Conservation (phyloP, 2,113 vertebrate genomes). For the Chloropsis hardwickii region DNA sequence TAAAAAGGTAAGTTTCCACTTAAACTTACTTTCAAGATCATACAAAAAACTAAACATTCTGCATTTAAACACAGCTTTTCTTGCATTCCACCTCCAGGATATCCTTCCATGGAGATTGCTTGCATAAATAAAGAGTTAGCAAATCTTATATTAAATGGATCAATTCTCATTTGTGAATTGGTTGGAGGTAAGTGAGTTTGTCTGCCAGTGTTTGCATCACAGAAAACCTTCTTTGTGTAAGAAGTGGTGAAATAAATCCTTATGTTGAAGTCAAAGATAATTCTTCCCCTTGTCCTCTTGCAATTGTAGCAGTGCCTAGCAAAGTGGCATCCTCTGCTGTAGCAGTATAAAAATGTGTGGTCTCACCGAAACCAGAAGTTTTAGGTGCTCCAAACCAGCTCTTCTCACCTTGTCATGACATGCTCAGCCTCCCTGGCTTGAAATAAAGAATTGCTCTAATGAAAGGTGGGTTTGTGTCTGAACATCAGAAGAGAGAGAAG, state of each 20-base stretch:
- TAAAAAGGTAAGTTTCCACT: not conserved
- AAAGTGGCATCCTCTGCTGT: not conserved
- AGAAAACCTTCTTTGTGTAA: not conserved
- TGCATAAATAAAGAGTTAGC: not conserved
- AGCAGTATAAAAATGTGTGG: not conserved
- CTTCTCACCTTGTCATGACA: accelerated
- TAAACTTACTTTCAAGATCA: not conserved
- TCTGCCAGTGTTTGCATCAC: not conserved
- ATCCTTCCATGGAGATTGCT: not conserved
- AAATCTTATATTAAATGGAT: not conserved
- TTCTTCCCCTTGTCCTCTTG: not conserved
- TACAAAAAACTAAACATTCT: not conserved
- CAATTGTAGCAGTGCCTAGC: not conserved
- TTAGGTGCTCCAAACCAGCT: not conserved
- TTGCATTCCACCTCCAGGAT: not conserved
- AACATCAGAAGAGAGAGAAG: not conserved
- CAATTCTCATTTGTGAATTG: not conserved
- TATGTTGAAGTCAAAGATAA: not conserved
- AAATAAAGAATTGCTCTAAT: not conserved
- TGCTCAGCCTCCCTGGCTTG: not conserved
- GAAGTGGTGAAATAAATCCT: not conserved
- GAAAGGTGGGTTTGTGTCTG: not conserved
- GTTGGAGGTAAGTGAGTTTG: not conserved
- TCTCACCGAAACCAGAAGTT: not conserved
- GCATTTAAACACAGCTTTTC: not conserved